Conservation (phyloP, 2,113 vertebrate genomes). For the Oreocharis arfaki region DNA sequence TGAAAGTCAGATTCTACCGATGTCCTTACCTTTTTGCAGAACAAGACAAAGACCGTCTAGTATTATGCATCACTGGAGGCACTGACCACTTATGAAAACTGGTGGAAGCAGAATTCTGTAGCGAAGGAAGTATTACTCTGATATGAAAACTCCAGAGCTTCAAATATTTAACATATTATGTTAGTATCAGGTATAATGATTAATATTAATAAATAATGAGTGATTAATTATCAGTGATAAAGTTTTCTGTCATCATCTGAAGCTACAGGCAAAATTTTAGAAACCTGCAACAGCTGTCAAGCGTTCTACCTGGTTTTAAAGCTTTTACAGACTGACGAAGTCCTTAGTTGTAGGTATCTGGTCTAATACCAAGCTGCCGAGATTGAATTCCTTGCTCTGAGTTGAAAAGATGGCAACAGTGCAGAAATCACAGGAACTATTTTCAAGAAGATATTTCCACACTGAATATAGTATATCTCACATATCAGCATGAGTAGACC, state of each 20-base stretch:
- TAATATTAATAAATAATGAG: background rate
- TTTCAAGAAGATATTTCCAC: background rate
- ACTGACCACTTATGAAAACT: background rate
- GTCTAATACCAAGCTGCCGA: background rate
- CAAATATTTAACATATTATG: background rate
- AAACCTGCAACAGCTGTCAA: background rate
- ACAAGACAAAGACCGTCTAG: background rate
- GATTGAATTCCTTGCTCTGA: background rate
- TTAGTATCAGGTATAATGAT: background rate
- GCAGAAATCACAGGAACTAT: background rate
- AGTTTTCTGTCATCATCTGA: background rate
- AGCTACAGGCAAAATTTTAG: background rate
- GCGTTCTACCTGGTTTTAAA: background rate
- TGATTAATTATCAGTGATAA: background rate
- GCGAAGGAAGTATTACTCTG: background rate
- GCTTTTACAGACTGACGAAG: background rate
- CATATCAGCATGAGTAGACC: background rate
- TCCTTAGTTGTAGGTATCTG: background rate
- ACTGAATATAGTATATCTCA: background rate
- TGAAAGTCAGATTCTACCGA: background rate
- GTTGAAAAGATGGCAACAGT: background rate
- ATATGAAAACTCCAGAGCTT: background rate
- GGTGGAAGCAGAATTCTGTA: background rate
- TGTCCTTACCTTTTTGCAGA: background rate
- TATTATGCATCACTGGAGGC: background rate